Conservation (phyloP, 2,113 vertebrate species). For the Oreotragus oreotragus region DNA sequence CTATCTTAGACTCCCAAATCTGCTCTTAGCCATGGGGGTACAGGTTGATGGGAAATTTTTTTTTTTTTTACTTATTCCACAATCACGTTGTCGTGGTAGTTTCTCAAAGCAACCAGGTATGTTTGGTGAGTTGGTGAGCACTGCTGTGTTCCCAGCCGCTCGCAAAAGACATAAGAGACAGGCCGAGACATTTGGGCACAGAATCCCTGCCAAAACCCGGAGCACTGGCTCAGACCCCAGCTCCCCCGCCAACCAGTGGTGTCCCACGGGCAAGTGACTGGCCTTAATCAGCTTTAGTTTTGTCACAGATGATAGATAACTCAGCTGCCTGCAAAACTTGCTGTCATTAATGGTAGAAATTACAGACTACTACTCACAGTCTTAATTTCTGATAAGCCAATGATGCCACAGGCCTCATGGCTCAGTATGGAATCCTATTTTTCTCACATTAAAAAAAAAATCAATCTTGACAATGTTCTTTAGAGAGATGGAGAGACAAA, state of each 20-base stretch:
- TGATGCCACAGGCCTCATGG: not conserved
- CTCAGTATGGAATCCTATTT: not conserved
- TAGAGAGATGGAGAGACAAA: not conserved
- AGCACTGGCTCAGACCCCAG: not conserved
- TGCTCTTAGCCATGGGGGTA: not conserved
- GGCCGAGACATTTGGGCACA: no score
- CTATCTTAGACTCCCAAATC: not conserved
- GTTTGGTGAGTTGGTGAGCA: not conserved
- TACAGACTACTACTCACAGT: not conserved
- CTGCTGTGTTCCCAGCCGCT: fast-evolving
- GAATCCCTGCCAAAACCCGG: not conserved
- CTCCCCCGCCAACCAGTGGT: fast-evolving
- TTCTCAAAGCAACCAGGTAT: not conserved
- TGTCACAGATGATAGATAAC: not conserved
- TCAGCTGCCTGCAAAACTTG: not conserved
- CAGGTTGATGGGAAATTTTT: not conserved
- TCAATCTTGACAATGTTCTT: not conserved
- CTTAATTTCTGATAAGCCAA: not conserved
- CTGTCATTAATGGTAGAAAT: not conserved
- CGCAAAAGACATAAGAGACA: not conserved
- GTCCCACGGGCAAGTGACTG: not conserved
- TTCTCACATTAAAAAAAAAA: not conserved
- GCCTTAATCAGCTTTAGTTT: not conserved
- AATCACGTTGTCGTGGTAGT: not conserved
- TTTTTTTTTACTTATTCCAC: not conserved